Base-by-base conservation (phyloP, 2,797 vertebrate species). In the Lepus oiostolus region DNA sequence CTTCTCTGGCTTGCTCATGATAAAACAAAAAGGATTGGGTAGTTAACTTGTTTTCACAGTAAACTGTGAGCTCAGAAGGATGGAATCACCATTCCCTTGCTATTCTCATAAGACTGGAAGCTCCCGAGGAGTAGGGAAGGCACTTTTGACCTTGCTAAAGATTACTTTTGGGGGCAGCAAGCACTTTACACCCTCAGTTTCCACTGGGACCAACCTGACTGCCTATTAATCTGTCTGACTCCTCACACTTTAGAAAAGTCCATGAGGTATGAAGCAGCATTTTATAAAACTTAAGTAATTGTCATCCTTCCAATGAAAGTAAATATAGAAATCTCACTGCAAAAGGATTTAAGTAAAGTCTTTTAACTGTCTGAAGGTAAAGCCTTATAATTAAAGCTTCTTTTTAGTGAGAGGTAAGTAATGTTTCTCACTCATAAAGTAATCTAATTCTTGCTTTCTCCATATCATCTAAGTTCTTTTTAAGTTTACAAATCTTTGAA, bases 401-500 rank as follows among this genome's bases (percentile, higher is more conserved):
- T 96, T 88, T 94, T 93, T 54, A 52, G n/a, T 60, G 35, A 94
- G 28, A 75, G 1, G 1, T 63, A 22, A 19, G 2, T 62, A 71
- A 10, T 54, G 54, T 28, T 93, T 95, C 17, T 85, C 35, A 50
- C 10, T 74, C 24, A 63, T 3, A 4, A 75, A 76, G 52, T 80
- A 35, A 1, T 38, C 42, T 68, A 75, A 35, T 88, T 95, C 79
- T 72, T 74, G 90, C 7, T 67, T 4, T 97, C 97, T 97, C 96
- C 58, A 26, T 74, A 13, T 32, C 97, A 90, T 97, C 14, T 96
- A 80, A 89, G 91, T 97, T 98, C 91, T 42, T 93, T 65, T 50
- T 38, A 12, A 42, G 74, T 70, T 94, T 90, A 97, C 94, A 96
- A 97, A 96, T 94, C 98, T 98, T 92, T 96, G 77, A 97, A 98